phyloP scores from a whole-genome alignment of 2,797 vertebrate species.

The Simalia tracyae region DNA sequence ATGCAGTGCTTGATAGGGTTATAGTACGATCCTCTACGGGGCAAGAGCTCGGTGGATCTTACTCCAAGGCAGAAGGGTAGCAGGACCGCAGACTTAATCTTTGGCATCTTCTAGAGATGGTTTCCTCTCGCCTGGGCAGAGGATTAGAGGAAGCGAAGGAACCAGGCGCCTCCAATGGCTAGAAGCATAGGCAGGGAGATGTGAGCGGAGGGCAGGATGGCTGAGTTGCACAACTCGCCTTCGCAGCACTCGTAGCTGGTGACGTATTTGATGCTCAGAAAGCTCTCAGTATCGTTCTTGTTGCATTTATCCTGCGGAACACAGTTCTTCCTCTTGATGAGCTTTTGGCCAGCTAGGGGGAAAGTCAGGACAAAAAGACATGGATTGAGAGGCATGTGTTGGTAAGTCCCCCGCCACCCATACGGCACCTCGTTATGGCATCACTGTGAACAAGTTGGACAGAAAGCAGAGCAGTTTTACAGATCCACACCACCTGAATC shows the following conservation, averaged over 20 bases:
- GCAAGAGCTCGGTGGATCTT: not conserved
- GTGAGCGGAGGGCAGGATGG: not conserved
- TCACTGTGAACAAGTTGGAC: not conserved
- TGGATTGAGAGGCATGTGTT: not conserved
- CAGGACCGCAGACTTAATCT: not conserved
- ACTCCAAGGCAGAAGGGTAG: not conserved
- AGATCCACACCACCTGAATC: not conserved
- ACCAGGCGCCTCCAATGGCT: not conserved
- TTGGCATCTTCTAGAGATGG: not conserved
- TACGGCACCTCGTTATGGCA: not conserved
- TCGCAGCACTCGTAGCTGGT: constrained; percentile 1
- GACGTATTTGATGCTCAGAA: rapidly evolving
- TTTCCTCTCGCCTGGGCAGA: not conserved
- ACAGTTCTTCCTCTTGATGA: constrained; percentile 7
- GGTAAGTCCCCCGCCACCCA: not conserved
- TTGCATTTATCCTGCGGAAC: not conserved
- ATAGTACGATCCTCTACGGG: not conserved
- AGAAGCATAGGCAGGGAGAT: constrained; percentile 4
- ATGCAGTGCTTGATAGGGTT: not conserved
- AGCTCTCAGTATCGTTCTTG: not conserved
- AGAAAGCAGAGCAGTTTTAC: not conserved
- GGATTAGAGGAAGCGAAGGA: not conserved
- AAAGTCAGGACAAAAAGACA: not conserved
- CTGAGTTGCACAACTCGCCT: not conserved
- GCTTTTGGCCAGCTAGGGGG: not conserved